Evolutionary conservation across 2,797 vertebrate species (phyloP).

Genomic region (Rhynchonycteris naso): DNA sequence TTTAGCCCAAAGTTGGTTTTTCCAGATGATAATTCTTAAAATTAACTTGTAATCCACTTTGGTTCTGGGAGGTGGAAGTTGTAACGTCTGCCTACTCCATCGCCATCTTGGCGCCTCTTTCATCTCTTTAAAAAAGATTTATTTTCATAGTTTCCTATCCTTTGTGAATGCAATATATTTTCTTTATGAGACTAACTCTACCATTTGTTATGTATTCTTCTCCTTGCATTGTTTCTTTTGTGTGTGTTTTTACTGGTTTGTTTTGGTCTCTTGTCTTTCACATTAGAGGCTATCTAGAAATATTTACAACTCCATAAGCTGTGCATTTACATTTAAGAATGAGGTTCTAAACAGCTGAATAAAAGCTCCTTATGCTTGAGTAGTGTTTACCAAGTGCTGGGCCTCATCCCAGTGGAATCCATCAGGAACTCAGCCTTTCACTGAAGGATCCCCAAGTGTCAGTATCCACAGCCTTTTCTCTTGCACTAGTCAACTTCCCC

Average conservation of each 20-base stretch:
- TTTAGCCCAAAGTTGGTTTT: no score
- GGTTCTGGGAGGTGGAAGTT: no score
- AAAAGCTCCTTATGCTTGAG: background rate
- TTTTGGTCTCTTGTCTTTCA: conserved; percentile 35
- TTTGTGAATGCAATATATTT: background rate
- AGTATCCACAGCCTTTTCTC: background rate
- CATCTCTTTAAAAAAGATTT: background rate
- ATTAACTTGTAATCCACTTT: no score
- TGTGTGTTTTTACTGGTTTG: background rate
- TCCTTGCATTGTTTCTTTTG: background rate
- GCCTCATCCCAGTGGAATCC: background rate
- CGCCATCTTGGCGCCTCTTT: background rate
- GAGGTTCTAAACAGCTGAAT: background rate
- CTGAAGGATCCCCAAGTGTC: background rate
- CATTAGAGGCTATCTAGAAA: conserved; percentile 19
- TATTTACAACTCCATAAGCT: background rate
- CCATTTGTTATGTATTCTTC: background rate
- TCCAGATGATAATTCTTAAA: no score
- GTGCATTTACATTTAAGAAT: background rate
- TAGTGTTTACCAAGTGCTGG: background rate
- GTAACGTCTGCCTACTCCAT: no score
- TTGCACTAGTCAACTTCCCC: background rate
- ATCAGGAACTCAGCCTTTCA: background rate
- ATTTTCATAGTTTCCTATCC: background rate
- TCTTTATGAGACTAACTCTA: background rate